Evolutionary conservation across 2,113 vertebrate genomes (phyloP), one percentile per base, ranked within the genome.

Genomic region (Melanostigma gelatinosum): DNA sequence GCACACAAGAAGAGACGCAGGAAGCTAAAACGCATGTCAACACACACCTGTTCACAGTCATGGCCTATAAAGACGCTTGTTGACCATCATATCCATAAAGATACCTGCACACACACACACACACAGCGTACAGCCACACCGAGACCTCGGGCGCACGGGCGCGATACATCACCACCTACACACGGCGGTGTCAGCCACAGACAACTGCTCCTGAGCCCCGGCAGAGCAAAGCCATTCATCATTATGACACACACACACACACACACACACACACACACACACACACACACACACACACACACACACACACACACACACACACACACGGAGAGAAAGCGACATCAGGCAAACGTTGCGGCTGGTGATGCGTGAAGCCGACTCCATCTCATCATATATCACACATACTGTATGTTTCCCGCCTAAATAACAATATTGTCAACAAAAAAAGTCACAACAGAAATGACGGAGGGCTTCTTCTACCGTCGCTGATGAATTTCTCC

Each of bases 191-290:
- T 88, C 90, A 90, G 70, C 84, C 86, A 54, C 87, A 92, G 91
- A 93, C 91, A 90, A 91, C 81, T 79, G 87, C 86, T 89, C 84
- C 92, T 83, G 91, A 92, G 87, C 86, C 87, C 83, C 89, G 50
- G 86, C 88, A 83, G 82, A 89, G 88, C 84, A 86, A 79, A 90
- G 86, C 88, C 91, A 92, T 93, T 93, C 77, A 93, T 93, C 91
- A 93, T 93, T 85, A 91, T 93, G 91, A 93, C 92, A 93, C 24
- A 67, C 66, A 57, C 84, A 75, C 24, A 24, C 24, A 24, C 24
- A 24, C 24, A 24, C 24, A 24, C 24, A 24, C 24, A 24, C 24
- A 24, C 24, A 67, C 66, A 57, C 84, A 75, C 77, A 82, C 32
- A 82, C 79, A 80, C 64, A 79, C 24, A 24, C 24, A 24, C 24